Evolutionary conservation across 2,113 vertebrate genomes (phyloP), one percentile per base, ranked within the genome.

Genomic region (Sinocyclocheilus grahami): DNA sequence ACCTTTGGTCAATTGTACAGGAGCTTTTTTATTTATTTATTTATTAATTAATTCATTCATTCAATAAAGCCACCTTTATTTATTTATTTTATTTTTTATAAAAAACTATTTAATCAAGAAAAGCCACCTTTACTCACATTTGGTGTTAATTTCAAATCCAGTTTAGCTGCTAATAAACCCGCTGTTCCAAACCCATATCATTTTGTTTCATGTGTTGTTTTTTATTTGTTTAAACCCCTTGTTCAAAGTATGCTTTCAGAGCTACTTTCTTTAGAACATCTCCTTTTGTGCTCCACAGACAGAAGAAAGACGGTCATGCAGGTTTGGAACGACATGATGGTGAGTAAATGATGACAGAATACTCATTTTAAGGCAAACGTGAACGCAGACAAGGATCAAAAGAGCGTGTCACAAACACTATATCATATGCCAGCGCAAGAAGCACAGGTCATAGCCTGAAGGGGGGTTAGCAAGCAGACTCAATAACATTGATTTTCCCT

Each of bases 401-500:
- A 78, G 58, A 33, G 37, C 8, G 51, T 30, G 30, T 67, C n/a
- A 46, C 65, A 18, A 87, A 62, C 85, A 74, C 37, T 58, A 30
- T 55, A 67, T 69, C n/a, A 51, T 74, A 58, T 86, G 83, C 16
- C 22, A 65, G 78, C n/a, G 55, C 55, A 67, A 78, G n/a, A 82
- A 58, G 76, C 80, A 72, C 16, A 33, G 3, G 22, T 5, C 58
- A 82, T 63, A 67, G 80, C 74, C 58, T 37, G 51, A 33, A 48
- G n/a, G 30, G 72, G 79, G 51, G 79, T 71, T 42, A 65, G 48
- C 30, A 55, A 5, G 37, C 72, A 18, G 78, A 27, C 62, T 87
- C 83, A 85, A 76, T 86, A 80, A 11, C 12, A 89, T 85, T 80
- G 84, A 87, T 87, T 88, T 76, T 84, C 37, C 84, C 24, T 75